Conservation (phyloP, 2,888 invertebrate genomes). For the Pharmacophagus antenor region DNA sequence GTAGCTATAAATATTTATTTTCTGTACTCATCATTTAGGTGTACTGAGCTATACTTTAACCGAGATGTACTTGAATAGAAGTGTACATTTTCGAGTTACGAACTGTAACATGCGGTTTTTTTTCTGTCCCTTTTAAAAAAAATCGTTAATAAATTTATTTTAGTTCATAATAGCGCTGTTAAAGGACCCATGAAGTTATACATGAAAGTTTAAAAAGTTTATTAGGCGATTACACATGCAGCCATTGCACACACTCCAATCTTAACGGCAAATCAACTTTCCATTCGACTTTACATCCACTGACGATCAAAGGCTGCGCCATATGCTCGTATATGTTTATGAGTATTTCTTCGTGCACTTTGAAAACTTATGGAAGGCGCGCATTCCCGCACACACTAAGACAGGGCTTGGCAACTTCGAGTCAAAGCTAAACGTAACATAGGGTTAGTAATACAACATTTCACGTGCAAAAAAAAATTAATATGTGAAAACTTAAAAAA, state of each 20-base stretch:
- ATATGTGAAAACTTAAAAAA: no score
- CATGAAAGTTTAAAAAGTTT: slow-evolving; percentile 23
- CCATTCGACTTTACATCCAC: slow-evolving; percentile 31
- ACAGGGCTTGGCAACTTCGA: slow-evolving; percentile 5
- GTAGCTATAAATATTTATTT: no score
- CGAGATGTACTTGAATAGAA: no score
- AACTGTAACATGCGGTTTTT: not conserved
- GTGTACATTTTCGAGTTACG: not conserved
- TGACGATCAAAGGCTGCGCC: slow-evolving; percentile 30
- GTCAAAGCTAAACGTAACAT: no score
- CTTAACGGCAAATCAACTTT: slow-evolving; percentile 32
- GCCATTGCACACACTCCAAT: slow-evolving; percentile 30
- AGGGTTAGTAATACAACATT: no score
- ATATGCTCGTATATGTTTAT: slow-evolving; percentile 3
- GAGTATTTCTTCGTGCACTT: slow-evolving; percentile 28
- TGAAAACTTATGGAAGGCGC: slow-evolving; percentile 25
- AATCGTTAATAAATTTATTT: not conserved
- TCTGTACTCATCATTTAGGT: no score
- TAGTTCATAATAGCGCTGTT: slow-evolving; percentile 13
- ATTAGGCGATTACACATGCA: slow-evolving; percentile 29
- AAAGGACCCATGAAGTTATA: slow-evolving; percentile 20
- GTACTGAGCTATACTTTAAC: no score
- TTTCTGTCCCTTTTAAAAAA: not conserved
- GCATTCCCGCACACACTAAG: slow-evolving; percentile 13
- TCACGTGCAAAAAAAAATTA: no score